These are phyloP conservation scores for Petrocephalus schoutedeni DNA, from an alignment of 2,797 vertebrate species.

Conservation along the genomic window DNA sequence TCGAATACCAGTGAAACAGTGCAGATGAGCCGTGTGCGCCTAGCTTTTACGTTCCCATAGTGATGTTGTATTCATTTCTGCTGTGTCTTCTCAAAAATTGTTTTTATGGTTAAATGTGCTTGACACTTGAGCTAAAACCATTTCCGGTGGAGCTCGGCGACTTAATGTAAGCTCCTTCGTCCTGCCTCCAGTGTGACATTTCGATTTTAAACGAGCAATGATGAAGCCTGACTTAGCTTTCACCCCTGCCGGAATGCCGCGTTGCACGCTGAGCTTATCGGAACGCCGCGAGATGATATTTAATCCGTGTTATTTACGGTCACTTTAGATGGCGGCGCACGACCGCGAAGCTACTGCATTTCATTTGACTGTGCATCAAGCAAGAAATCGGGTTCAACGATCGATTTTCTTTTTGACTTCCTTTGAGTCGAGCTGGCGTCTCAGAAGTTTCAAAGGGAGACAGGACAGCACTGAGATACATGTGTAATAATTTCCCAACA, in stretches of 20 bases:
- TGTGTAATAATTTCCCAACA: not conserved
- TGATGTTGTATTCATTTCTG: not conserved
- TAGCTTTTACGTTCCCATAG: not conserved
- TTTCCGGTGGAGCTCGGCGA: not conserved
- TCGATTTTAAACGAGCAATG: constrained; percentile 2
- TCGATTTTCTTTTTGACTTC: not conserved
- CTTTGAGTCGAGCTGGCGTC: not conserved
- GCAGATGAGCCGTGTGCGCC: not conserved
- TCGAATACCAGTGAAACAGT: not conserved
- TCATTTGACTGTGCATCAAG: constrained; percentile 13
- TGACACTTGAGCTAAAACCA: not conserved
- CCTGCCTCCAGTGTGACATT: constrained; percentile 7
- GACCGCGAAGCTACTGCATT: not conserved
- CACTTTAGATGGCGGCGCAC: not conserved
- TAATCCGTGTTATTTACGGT: not conserved
- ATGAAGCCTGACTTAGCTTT: constrained; percentile 1
- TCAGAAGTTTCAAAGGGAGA: not conserved
- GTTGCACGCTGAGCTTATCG: not conserved
- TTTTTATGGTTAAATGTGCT: not conserved
- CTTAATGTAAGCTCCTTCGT: not conserved
- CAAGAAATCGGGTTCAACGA: not conserved
- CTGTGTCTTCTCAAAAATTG: not conserved
- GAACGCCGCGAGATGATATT: not conserved
- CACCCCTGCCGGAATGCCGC: not conserved
- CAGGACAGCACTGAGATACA: not conserved